Evolutionary conservation across 1,140 invertebrate genomes (phyloP).

Genomic region (Acromyrmex echinatior): DNA sequence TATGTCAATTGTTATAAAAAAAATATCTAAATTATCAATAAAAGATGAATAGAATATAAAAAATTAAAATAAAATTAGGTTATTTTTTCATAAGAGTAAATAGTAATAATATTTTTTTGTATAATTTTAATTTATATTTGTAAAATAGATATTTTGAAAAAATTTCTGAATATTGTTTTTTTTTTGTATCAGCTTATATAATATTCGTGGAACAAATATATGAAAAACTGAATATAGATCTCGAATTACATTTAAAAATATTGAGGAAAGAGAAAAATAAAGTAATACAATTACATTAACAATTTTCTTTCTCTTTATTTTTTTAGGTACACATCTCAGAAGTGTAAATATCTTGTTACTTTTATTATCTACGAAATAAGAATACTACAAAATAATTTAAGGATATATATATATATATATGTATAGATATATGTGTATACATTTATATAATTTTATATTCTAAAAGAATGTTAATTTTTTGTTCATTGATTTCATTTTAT

Average conservation of each 20-base stretch:
- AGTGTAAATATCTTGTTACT: neutral
- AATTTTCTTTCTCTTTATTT: neutral
- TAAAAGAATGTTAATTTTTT: neutral
- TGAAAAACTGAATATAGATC: neutral
- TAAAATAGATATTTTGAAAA: too few species aligned
- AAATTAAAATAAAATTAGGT: too few species aligned
- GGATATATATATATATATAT: too few species aligned
- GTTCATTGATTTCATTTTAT: neutral
- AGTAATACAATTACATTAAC: neutral
- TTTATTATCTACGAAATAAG: neutral
- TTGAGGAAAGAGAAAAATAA: neutral
- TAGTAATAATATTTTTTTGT: too few species aligned
- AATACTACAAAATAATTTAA: neutral
- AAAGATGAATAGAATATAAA: too few species aligned
- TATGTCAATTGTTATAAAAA: too few species aligned
- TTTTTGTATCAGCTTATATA: neutral
- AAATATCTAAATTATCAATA: too few species aligned
- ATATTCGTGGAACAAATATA: neutral
- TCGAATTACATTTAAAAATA: neutral
- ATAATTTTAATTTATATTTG: too few species aligned
- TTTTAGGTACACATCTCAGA: neutral
- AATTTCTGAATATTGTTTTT: too few species aligned
- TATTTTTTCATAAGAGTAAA: too few species aligned
- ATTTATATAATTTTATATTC: neutral
- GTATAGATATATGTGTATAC: too few species aligned